Evolutionary conservation across 2,888 invertebrate genomes (phyloP).

Genomic region (Andrena praecox): DNA sequence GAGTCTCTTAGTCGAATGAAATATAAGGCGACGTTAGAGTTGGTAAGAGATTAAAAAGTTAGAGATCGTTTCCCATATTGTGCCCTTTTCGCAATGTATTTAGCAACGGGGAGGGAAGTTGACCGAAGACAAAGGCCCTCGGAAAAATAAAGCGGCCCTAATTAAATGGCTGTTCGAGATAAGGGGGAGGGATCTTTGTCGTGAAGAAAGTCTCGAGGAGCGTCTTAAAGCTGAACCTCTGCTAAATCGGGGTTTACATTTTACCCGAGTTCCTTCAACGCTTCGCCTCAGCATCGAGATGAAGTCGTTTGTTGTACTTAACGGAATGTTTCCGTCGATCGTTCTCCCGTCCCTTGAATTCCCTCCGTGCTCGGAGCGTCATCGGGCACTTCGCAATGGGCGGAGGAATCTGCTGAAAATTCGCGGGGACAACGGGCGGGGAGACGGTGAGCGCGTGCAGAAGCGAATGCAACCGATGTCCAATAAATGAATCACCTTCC

Average conservation of each 20-base stretch:
- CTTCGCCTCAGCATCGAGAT: conserved; percentile 9
- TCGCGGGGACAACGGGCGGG: background rate
- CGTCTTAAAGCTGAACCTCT: conserved; percentile 73
- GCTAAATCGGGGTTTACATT: conserved; percentile 55
- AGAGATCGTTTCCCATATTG: conserved; percentile 62
- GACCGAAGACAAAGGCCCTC: conserved; percentile 74
- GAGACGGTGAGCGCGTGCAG: background rate
- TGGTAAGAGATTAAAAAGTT: conserved; percentile 77
- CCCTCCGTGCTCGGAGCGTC: background rate
- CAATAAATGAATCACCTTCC: conserved; percentile 57
- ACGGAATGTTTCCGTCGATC: conserved; percentile 14
- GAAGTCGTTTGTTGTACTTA: conserved; percentile 13
- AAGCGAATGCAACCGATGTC: conserved; percentile 35
- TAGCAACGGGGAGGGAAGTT: conserved; percentile 67
- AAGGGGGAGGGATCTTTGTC: conserved; percentile 69
- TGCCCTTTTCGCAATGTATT: conserved; percentile 65
- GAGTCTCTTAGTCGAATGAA: conserved; percentile 19
- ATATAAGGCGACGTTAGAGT: conserved; percentile 21
- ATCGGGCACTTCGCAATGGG: conserved; percentile 1
- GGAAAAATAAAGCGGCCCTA: conserved; percentile 78
- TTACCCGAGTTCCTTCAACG: conserved; percentile 47
- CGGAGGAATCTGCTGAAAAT: conserved; percentile 9
- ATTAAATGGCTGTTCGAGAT: conserved; percentile 78
- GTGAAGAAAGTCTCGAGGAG: conserved; percentile 59
- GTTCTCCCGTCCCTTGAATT: background rate